Percentiles rank a stretch among this genome's conserved stretches.
Conservation (phyloP, 1,140 invertebrate species). For the Aphelinus certus region DNA sequence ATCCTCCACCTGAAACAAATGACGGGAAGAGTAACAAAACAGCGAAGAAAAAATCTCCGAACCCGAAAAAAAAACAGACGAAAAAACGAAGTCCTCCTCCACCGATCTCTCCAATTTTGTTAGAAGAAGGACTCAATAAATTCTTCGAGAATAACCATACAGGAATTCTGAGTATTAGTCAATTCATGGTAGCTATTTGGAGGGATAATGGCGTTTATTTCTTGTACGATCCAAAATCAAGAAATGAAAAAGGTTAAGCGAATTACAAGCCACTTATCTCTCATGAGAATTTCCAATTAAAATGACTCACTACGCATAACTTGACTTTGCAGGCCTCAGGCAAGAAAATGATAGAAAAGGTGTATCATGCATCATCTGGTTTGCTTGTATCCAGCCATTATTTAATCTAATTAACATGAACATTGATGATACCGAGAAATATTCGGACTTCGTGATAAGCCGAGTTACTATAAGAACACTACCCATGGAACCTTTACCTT, state of each 20-base stretch:
- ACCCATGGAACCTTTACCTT: conserved; percentile 51
- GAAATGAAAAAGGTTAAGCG: conserved; percentile 45
- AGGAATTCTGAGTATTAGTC: conserved; percentile 50
- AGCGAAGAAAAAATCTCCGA: conserved; percentile 36
- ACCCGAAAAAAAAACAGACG: conserved; percentile 34
- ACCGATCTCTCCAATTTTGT: conserved; percentile 44
- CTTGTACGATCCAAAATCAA: conserved; percentile 52
- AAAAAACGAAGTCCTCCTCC: conserved; percentile 38
- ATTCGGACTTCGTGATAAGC: conserved; percentile 49
- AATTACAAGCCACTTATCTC: conserved; percentile 10
- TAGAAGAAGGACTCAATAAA: conserved; percentile 51
- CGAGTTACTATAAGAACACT: conserved; percentile 51
- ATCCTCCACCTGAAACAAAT: conserved; percentile 44
- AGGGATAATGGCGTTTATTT: conserved; percentile 57
- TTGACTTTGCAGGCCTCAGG: conserved; percentile 8
- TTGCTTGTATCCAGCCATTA: conserved; percentile 54
- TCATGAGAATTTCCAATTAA: background rate
- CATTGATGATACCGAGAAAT: conserved; percentile 52
- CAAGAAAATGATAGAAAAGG: background rate
- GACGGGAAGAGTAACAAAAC: conserved; percentile 33
- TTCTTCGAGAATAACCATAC: conserved; percentile 57
- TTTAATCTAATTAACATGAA: conserved; percentile 49
- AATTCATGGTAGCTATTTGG: conserved; percentile 55
- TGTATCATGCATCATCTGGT: conserved; percentile 54
- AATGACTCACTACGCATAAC: background rate